A percentile compares a stretch with the other conserved stretches of the same genome.
Evolutionary conservation across 2,113 vertebrate species (phyloP).

Genomic region (Choloepus hoffmanni): DNA sequence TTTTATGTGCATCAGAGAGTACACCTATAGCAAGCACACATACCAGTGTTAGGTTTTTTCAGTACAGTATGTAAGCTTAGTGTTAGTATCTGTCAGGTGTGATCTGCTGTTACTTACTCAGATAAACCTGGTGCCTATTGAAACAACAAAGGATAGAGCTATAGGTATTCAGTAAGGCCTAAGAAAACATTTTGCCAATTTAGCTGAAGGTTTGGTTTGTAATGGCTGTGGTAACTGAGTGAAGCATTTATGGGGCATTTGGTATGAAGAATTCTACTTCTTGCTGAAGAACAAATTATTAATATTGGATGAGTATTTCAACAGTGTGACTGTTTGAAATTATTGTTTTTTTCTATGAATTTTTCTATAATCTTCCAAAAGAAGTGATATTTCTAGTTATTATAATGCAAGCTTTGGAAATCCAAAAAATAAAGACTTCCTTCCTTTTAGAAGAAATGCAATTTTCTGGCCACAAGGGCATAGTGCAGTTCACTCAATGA

Average conservation of each 20-base stretch:
- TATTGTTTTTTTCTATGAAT: constrained; percentile 84
- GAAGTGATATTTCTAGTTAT: constrained; percentile 80
- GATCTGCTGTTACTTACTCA: constrained; percentile 83
- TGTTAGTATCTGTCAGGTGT: constrained; percentile 85
- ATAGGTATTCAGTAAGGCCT: constrained; percentile 82
- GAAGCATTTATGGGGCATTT: constrained; percentile 86
- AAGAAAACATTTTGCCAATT: constrained; percentile 79
- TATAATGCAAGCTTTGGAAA: constrained; percentile 81
- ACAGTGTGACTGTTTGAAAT: constrained; percentile 80
- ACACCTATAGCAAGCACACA: constrained; percentile 88
- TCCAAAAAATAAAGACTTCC: constrained; percentile 77
- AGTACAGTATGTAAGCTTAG: constrained; percentile 84
- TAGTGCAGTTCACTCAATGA: constrained; percentile 76
- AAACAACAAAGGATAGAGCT: constrained; percentile 83
- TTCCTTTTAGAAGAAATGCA: constrained; percentile 78
- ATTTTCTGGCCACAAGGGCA: constrained; percentile 79
- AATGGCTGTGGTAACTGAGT: constrained; percentile 81
- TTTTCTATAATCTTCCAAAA: constrained; percentile 81
- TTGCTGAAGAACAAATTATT: constrained; percentile 83
- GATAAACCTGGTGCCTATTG: constrained; percentile 85
- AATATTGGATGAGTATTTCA: constrained; percentile 81
- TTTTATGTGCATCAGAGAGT: constrained; percentile 77
- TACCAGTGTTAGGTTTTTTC: constrained; percentile 86
- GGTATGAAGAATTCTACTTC: constrained; percentile 84
- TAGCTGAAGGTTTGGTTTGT: constrained; percentile 79